phyloP scores from a whole-genome alignment of 1,140 invertebrate species.

The Solenopsis fugax region DNA sequence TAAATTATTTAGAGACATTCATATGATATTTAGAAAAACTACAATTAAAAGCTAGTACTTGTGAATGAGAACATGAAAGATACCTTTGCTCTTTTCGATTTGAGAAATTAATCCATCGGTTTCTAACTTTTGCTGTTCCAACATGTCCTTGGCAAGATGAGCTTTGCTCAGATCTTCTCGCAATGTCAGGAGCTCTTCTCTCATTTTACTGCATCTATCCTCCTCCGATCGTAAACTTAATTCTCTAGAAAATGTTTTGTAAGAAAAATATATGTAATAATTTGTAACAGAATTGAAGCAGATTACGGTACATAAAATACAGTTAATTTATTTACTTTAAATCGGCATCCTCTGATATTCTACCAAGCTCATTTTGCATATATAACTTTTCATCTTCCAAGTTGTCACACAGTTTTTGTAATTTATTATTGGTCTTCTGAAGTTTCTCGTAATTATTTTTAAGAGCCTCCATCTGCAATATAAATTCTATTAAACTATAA shows the following conservation, averaged over 20 bases:
- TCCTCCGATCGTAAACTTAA: slow-evolving; percentile 89
- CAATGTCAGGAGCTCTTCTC: slow-evolving; percentile 91
- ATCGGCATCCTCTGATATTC: slow-evolving; percentile 90
- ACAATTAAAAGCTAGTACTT: not conserved
- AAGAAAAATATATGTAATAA: not conserved
- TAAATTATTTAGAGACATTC: slow-evolving; percentile 76
- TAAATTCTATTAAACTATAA: not conserved
- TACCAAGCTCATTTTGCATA: slow-evolving; percentile 91
- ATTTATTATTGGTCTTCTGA: slow-evolving; percentile 90
- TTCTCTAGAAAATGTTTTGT: slow-evolving; percentile 82
- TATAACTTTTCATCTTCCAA: slow-evolving; percentile 92
- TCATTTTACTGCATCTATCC: slow-evolving; percentile 91
- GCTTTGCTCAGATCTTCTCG: slow-evolving; percentile 92
- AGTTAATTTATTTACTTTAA: slow-evolving; percentile 85
- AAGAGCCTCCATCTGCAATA: slow-evolving; percentile 90
- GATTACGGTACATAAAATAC: not conserved
- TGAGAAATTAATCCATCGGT: slow-evolving; percentile 90
- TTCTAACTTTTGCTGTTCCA: slow-evolving; percentile 93
- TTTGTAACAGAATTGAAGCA: not conserved
- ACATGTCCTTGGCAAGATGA: slow-evolving; percentile 90
- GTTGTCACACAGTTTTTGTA: slow-evolving; percentile 91
- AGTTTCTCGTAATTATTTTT: slow-evolving; percentile 92
- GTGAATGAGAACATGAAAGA: not conserved
- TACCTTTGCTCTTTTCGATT: slow-evolving; percentile 92
- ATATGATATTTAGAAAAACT: not conserved